Conservation (phyloP, 2,888 invertebrate species). For the Drosophila dives region DNA sequence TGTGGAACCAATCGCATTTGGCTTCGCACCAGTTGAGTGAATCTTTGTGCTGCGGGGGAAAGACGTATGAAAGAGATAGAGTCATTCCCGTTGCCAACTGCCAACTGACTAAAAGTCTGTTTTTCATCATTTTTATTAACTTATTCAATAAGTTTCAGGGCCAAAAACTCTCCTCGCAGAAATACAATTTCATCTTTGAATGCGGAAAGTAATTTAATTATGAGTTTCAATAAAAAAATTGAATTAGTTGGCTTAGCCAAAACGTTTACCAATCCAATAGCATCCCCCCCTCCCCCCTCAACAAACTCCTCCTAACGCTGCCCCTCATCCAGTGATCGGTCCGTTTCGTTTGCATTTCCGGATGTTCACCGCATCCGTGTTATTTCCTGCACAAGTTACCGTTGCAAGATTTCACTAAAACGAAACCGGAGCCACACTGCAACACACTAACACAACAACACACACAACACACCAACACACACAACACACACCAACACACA, state of each 20-base stretch:
- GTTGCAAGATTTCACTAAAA: slow-evolving; percentile 43
- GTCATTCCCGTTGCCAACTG: background rate
- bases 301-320: background rate
- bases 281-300: background rate
- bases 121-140: background rate
- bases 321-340: background rate
- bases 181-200: background rate
- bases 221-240: background rate
- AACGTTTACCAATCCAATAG: slow-evolving; percentile 4
- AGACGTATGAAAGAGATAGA: background rate
- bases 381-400: slow-evolving; percentile 61
- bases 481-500: slow-evolving; percentile 7
- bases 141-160: background rate
- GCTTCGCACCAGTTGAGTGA: slow-evolving; percentile 64
- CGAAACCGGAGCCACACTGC: slow-evolving; percentile 44
- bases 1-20: slow-evolving; percentile 76
- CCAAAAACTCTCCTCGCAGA: background rate
- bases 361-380: slow-evolving; percentile 39
- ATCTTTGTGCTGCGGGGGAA: slow-evolving; percentile 25
- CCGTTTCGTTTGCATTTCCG: background rate
- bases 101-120: background rate
- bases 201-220: background rate
- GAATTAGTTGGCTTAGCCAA: background rate
- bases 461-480: slow-evolving; percentile 3
- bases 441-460: slow-evolving; percentile 7